phyloP scores from a whole-genome alignment of 2,888 invertebrate species.

The Eupithecia exiguata region DNA sequence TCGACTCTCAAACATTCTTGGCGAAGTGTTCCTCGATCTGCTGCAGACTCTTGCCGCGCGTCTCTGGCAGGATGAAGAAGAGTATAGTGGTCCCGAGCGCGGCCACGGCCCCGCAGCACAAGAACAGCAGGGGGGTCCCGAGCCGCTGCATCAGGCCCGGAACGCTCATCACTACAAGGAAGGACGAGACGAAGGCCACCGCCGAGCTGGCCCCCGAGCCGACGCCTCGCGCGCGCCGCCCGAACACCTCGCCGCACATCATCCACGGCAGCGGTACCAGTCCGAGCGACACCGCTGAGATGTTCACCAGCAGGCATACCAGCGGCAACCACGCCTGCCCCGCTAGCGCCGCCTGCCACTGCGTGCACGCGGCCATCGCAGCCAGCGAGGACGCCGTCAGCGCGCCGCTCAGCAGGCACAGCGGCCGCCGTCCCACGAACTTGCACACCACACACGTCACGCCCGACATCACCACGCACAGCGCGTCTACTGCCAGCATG shows the following conservation, averaged over 20 bases:
- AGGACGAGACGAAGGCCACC: conserved; percentile 86
- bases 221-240: conserved; percentile 84
- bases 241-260: conserved; percentile 89
- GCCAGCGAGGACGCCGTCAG: conserved; percentile 86
- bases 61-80: conserved; percentile 86
- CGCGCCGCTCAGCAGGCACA: conserved; percentile 86
- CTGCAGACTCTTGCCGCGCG: conserved; percentile 86
- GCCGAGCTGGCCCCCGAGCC: conserved; percentile 87
- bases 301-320: conserved; percentile 82
- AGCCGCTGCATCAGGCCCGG: conserved; percentile 84
- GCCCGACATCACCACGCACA: conserved; percentile 85
- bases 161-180: conserved; percentile 86
- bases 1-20: conserved; percentile 51
- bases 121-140: conserved; percentile 86
- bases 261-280: conserved; percentile 88
- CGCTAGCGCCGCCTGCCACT: conserved; percentile 57
- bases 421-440: conserved; percentile 84
- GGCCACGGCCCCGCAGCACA: conserved; percentile 84
- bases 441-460: conserved; percentile 86
- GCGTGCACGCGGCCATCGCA: conserved; percentile 76
- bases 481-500: conserved; percentile 86
- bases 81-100: conserved; percentile 83
- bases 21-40: conserved; percentile 86
- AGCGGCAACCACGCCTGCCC: conserved; percentile 80
- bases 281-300: conserved; percentile 85